phyloP scores from a whole-genome alignment of 2,113 vertebrate genomes.

The Hippocampus barbouri region DNA sequence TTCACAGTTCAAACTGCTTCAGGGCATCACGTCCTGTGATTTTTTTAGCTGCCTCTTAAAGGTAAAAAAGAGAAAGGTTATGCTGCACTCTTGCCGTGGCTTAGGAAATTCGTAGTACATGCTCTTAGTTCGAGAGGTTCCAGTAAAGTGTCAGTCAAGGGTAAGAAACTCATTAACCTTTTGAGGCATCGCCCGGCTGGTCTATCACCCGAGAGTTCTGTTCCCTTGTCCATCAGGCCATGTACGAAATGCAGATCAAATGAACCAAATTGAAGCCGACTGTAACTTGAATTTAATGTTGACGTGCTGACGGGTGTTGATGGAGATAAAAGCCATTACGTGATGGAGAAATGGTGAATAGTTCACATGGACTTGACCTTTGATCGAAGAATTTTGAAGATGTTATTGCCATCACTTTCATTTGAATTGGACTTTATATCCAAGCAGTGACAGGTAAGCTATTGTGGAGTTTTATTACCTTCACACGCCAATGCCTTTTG shows the following conservation, averaged over 20 bases:
- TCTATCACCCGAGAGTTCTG: slow-evolving; percentile 37
- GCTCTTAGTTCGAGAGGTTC: slow-evolving; percentile 11
- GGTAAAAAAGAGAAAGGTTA: neutral
- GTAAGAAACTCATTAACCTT: slow-evolving; percentile 45
- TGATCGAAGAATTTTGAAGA: neutral
- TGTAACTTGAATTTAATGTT: slow-evolving; percentile 31
- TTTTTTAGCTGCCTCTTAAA: neutral
- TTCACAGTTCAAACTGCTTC: neutral
- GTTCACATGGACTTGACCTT: neutral
- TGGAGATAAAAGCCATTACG: slow-evolving; percentile 18
- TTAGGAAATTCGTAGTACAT: neutral
- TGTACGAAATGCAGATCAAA: slow-evolving; percentile 48
- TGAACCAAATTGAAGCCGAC: slow-evolving; percentile 27
- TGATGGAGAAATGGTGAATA: slow-evolving; percentile 3
- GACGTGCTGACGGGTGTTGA: slow-evolving; percentile 19
- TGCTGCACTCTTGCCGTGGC: slow-evolving; percentile 7
- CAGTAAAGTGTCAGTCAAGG: slow-evolving; percentile 23
- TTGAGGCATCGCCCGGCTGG: slow-evolving; percentile 24
- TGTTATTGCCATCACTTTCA: slow-evolving; percentile 12
- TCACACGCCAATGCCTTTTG: neutral
- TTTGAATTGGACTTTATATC: slow-evolving; percentile 9
- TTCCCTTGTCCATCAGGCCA: slow-evolving; percentile 9
- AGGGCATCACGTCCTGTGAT: neutral
- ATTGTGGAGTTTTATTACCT: slow-evolving; percentile 6
- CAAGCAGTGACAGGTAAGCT: neutral